Conservation (phyloP, 2,797 vertebrate genomes). For the Zonotrichia albicollis region DNA sequence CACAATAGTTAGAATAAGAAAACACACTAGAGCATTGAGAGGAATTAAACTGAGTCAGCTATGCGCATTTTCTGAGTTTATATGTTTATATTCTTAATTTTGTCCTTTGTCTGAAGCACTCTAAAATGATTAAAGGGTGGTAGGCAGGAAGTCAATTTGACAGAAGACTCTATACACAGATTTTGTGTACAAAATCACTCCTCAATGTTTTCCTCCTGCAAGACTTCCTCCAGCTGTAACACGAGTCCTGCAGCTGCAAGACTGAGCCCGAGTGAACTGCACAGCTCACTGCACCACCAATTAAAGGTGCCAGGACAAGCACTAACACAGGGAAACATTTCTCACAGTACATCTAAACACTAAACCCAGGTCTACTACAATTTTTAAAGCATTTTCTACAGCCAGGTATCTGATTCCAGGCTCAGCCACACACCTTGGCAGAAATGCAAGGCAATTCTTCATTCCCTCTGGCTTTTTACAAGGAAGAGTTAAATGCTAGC, state of each 20-base stretch:
- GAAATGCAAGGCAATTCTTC: constrained; percentile 7
- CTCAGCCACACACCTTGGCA: neutral
- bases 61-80: neutral
- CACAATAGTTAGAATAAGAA: neutral
- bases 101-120: neutral
- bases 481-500: neutral
- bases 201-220: neutral
- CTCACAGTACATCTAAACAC: neutral
- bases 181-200: neutral
- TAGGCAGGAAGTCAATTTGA: neutral
- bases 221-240: neutral
- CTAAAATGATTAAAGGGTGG: neutral
- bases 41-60: neutral
- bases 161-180: neutral
- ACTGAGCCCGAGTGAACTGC: neutral
- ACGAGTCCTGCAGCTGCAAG: neutral
- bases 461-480: neutral
- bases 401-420: constrained; percentile 13
- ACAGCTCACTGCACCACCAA: neutral
- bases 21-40: neutral
- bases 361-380: neutral
- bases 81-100: neutral
- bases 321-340: neutral
- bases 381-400: neutral
- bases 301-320: neutral